These are phyloP conservation scores for Clavelina lepadiformis DNA, from an alignment of 23 tunicate genomes.

Conservation along the genomic window DNA sequence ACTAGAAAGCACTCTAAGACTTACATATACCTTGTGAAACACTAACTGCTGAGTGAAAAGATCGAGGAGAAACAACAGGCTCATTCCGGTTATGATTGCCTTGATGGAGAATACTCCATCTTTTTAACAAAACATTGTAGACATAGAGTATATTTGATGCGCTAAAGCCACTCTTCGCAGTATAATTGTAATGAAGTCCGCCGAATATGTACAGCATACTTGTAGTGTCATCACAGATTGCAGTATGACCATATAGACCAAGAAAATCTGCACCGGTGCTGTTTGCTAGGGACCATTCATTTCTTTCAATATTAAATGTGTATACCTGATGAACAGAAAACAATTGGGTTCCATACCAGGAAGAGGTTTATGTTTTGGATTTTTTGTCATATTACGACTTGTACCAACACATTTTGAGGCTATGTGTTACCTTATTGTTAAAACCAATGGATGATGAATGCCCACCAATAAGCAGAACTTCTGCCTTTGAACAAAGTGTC, in stretches of 20 bases:
- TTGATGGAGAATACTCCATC: slow-evolving; percentile 6
- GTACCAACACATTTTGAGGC: no score
- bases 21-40: slow-evolving; percentile 18
- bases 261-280: slow-evolving; percentile 4
- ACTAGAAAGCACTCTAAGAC: no score
- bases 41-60: slow-evolving; percentile 32
- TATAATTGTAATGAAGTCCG: no score
- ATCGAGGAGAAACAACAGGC: no score
- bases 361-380: no score
- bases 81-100: no score
- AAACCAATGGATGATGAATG: not conserved
- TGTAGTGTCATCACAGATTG: slow-evolving; percentile 13
- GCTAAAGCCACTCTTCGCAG: no score
- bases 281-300: slow-evolving; percentile 3
- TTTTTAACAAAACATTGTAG: not conserved
- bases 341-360: no score
- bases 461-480: slow-evolving; percentile 40
- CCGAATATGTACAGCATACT: slow-evolving; percentile 32
- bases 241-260: slow-evolving; percentile 39
- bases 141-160: no score
- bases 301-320: not conserved
- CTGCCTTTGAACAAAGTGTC: slow-evolving; percentile 19
- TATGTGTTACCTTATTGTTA: not conserved
- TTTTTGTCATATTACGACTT: no score
- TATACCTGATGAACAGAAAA: no score